Percentiles rank a stretch among this genome's conserved stretches.
Evolutionary conservation across 1,140 invertebrate genomes (phyloP).

Genomic region (Zaprionus davidi): DNA sequence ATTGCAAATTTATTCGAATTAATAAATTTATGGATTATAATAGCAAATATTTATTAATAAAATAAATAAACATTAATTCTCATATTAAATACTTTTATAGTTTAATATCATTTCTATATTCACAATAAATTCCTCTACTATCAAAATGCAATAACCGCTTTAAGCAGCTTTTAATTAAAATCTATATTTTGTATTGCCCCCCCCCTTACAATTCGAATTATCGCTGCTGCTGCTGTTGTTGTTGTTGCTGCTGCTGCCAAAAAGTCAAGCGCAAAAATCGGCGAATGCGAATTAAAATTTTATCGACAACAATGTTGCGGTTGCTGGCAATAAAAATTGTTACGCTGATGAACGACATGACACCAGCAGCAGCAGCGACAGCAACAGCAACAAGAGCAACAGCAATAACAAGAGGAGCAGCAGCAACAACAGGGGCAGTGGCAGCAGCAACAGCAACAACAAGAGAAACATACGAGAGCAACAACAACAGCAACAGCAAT

Average conservation of each 20-base stretch:
- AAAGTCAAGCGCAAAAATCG: conserved; percentile 37
- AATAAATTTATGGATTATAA: too few species aligned
- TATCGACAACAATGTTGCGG: conserved; percentile 80
- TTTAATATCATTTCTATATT: not conserved
- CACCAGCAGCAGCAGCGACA: conserved; percentile 45
- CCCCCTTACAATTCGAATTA: not conserved
- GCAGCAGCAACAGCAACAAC: too few species aligned
- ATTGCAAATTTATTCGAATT: too few species aligned
- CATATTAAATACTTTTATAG: not conserved
- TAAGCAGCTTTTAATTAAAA: conserved; percentile 5
- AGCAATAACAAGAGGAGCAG: not conserved
- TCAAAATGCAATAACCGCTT: not conserved
- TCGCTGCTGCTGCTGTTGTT: not conserved
- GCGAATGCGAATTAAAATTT: conserved; percentile 78
- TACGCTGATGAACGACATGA: conserved; percentile 70
- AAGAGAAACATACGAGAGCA: too few species aligned
- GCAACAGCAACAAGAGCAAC: conserved; percentile 8
- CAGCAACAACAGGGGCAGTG: not conserved
- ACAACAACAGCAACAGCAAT: not conserved
- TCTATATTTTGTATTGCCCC: not conserved
- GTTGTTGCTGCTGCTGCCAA: conserved; percentile 5
- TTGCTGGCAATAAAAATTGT: conserved; percentile 66
- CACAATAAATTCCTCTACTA: not conserved
- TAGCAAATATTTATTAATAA: too few species aligned
- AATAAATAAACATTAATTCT: not conserved